These are phyloP conservation scores for Diprion similis DNA, from an alignment of 1,140 invertebrate species.

Conservation along the genomic window DNA sequence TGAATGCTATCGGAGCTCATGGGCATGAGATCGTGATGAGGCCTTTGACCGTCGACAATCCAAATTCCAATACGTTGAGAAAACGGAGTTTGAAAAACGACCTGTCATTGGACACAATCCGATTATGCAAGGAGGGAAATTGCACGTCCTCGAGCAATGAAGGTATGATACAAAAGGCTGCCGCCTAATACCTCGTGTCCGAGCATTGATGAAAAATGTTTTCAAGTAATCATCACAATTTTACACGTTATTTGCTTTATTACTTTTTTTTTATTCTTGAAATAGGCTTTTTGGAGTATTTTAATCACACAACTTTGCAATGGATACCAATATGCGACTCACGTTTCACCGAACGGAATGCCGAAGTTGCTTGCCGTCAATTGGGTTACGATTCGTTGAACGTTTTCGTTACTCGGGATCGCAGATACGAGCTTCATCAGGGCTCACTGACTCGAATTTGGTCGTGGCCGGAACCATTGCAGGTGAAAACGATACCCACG, in stretches of 20 bases:
- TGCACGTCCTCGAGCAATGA: slow-evolving; percentile 70
- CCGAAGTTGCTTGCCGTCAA: slow-evolving; percentile 93
- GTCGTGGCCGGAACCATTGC: slow-evolving; percentile 94
- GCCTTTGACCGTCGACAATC: slow-evolving; percentile 62
- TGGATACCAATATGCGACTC: slow-evolving; percentile 97
- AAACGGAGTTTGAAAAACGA: slow-evolving; percentile 28
- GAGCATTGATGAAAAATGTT: neutral
- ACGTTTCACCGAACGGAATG: slow-evolving; percentile 93
- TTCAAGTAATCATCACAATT: slow-evolving; percentile 20
- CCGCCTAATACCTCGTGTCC: neutral
- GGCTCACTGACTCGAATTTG: slow-evolving; percentile 85
- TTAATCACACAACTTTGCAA: slow-evolving; percentile 92
- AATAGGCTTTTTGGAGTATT: slow-evolving; percentile 86
- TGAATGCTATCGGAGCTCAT: slow-evolving; percentile 83
- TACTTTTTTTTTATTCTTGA: neutral
- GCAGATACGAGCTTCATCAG: slow-evolving; percentile 83
- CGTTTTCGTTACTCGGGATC: slow-evolving; percentile 82
- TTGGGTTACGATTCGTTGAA: slow-evolving; percentile 91
- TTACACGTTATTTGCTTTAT: neutral
- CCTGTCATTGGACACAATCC: slow-evolving; percentile 63
- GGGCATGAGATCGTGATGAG: slow-evolving; percentile 85
- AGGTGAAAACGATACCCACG: slow-evolving; percentile 59
- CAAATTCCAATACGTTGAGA: slow-evolving; percentile 19
- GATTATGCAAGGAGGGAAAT: slow-evolving; percentile 77
- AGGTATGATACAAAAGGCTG: slow-evolving; percentile 54